phyloP scores from a whole-genome alignment of 2,113 vertebrate genomes.

The Polyodon spathula region DNA sequence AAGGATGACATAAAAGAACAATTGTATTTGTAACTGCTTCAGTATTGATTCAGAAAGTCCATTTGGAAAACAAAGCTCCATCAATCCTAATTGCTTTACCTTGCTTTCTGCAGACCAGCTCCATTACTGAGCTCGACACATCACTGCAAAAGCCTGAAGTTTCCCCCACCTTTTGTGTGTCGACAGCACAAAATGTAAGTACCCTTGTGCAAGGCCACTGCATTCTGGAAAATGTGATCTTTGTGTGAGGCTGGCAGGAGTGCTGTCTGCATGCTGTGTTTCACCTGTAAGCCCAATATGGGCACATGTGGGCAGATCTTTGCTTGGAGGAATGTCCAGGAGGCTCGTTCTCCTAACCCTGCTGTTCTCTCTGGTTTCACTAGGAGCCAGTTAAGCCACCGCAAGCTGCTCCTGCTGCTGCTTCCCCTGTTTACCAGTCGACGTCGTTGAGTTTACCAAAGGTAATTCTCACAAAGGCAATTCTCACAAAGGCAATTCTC shows the following conservation, averaged over 20 bases:
- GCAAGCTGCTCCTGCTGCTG: constrained; percentile 51
- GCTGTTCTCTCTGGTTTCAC: constrained; percentile 22
- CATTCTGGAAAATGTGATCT: too few species aligned
- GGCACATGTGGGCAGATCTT: constrained; percentile 12
- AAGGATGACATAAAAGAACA: too few species aligned
- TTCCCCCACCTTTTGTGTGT: constrained; percentile 47
- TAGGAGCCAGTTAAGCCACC: constrained; percentile 67
- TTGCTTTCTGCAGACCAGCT: constrained; percentile 55
- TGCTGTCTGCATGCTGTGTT: too few species aligned
- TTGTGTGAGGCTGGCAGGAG: too few species aligned
- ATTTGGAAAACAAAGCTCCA: too few species aligned
- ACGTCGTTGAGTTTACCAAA: constrained; percentile 71
- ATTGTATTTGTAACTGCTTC: too few species aligned
- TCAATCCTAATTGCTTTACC: too few species aligned
- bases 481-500: too few species aligned
- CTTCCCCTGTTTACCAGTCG: constrained; percentile 64
- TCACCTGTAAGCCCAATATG: not conserved
- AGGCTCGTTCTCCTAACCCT: constrained; percentile 20
- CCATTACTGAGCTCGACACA: constrained; percentile 67
- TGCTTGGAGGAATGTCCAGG: not conserved
- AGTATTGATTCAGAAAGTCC: too few species aligned
- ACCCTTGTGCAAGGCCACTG: not conserved
- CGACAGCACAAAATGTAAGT: constrained; percentile 70
- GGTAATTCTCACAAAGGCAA: constrained; percentile 53
- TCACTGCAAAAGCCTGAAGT: constrained; percentile 57